These are phyloP conservation scores for Smutsia gigantea DNA, from an alignment of 2,797 vertebrate species.

Conservation along the genomic window DNA sequence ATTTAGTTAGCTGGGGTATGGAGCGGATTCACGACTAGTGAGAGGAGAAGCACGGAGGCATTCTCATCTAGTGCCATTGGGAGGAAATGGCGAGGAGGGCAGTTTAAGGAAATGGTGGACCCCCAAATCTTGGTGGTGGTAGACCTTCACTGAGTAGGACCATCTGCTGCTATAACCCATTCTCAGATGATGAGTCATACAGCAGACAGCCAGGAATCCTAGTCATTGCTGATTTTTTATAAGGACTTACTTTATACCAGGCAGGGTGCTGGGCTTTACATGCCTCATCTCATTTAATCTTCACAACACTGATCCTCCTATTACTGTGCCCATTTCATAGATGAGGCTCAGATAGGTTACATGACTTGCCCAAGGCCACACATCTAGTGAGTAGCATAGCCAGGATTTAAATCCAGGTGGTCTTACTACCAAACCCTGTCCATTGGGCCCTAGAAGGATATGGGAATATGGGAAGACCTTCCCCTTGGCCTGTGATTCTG, in stretches of 20 bases:
- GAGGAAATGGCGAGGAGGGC: neutral
- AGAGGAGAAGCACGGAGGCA: neutral
- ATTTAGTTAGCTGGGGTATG: constrained; percentile 1
- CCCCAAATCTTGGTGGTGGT: neutral
- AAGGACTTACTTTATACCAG: neutral
- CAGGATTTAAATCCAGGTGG: constrained; percentile 17
- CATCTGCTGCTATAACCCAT: neutral
- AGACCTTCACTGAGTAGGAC: neutral
- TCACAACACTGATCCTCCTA: neutral
- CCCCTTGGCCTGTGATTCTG: neutral
- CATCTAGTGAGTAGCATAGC: neutral
- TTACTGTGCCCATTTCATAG: constrained; percentile 46
- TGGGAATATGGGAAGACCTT: neutral
- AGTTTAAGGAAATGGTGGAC: constrained; percentile 6
- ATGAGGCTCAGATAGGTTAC: neutral
- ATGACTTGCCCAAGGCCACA: neutral
- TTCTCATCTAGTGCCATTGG: neutral
- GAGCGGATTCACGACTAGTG: neutral
- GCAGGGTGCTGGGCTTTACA: neutral
- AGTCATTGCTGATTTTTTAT: constrained; percentile 11
- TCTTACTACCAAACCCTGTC: neutral
- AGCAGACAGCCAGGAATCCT: constrained; percentile 16
- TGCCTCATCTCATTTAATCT: neutral
- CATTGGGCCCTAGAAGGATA: neutral
- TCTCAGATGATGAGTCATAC: neutral